phyloP scores from a whole-genome alignment of 1,140 invertebrate genomes.

The Procambarus clarkii region DNA sequence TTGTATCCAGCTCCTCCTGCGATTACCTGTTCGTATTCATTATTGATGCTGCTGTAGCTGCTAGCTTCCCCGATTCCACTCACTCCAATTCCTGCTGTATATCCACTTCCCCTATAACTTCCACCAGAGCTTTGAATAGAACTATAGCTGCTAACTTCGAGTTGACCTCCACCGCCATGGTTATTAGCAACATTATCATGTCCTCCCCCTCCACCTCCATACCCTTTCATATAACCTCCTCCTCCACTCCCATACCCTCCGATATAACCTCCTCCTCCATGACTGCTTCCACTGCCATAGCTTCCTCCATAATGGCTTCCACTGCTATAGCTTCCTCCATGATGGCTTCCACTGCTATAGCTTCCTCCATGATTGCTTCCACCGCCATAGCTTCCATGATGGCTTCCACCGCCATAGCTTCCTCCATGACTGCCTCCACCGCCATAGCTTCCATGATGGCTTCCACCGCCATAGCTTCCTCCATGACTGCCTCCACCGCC shows the following conservation, averaged over 20 bases:
- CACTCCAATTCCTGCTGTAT: neutral
- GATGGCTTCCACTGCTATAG: neutral
- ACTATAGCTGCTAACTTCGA: no score
- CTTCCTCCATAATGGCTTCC: neutral
- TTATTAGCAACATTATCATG: neutral
- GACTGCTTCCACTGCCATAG: neutral
- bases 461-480: no score
- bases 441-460: no score
- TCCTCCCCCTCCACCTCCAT: neutral
- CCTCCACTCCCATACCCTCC: neutral
- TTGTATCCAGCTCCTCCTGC: no score
- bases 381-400: neutral
- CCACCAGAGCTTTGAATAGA: neutral
- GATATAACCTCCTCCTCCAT: neutral
- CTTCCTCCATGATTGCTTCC: neutral
- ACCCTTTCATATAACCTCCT: no score
- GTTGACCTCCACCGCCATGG: neutral
- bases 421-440: no score
- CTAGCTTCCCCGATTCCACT: neutral
- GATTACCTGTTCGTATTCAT: no score
- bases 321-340: neutral
- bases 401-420: no score
- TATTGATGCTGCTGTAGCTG: neutral
- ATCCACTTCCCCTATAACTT: neutral
- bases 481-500: no score